These are phyloP conservation scores for Beaufortia kweichowensis DNA, from an alignment of 2,113 vertebrate genomes.

Conservation along the genomic window DNA sequence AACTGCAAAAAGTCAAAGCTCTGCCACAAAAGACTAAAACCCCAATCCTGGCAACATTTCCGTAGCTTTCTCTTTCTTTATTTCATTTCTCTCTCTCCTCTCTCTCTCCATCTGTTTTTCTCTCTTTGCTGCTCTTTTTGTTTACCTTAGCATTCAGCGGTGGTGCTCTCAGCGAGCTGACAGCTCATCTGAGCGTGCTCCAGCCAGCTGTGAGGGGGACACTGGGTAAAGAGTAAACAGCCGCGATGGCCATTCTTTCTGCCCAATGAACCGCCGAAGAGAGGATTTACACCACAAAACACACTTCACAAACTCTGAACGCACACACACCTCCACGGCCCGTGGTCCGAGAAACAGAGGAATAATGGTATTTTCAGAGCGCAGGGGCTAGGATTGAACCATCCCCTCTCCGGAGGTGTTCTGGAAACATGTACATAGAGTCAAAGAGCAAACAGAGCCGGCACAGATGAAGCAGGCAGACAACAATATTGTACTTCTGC, in stretches of 20 bases:
- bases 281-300: slow-evolving; percentile 87
- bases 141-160: slow-evolving; percentile 76
- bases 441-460: slow-evolving; percentile 46
- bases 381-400: slow-evolving; percentile 58
- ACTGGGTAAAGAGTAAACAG: slow-evolving; percentile 87
- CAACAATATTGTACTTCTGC: not conserved
- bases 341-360: slow-evolving; percentile 57
- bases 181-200: slow-evolving; percentile 80
- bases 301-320: slow-evolving; percentile 68
- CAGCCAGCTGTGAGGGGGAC: slow-evolving; percentile 76
- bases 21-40: slow-evolving; percentile 2
- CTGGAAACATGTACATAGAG: slow-evolving; percentile 62
- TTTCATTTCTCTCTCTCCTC: slow-evolving; percentile 1
- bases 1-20: not conserved
- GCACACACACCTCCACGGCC: slow-evolving; percentile 24
- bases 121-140: slow-evolving; percentile 68
- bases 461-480: not conserved
- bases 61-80: not conserved
- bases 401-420: slow-evolving; percentile 61
- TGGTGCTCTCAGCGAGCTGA: slow-evolving; percentile 75
- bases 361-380: slow-evolving; percentile 64
- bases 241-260: slow-evolving; percentile 82
- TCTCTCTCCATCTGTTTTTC: not conserved
- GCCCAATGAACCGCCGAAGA: slow-evolving; percentile 80
- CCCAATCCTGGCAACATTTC: not conserved